phyloP scores from a whole-genome alignment of 2,888 invertebrate genomes.

The Carterocephalus palaemon region DNA sequence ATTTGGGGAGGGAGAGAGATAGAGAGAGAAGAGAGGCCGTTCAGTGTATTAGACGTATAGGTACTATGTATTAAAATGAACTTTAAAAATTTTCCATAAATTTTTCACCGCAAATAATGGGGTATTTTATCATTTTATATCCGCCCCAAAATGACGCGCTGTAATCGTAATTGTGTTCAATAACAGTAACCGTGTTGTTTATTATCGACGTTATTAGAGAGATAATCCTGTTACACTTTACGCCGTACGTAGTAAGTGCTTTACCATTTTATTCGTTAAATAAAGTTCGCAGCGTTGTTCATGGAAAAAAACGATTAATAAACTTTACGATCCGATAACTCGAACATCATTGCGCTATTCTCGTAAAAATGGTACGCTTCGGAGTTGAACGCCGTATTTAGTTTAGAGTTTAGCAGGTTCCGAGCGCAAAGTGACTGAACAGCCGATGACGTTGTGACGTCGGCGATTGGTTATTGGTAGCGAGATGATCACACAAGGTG shows the following conservation, averaged over 20 bases:
- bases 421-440: conserved; percentile 1
- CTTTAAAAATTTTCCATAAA: no score
- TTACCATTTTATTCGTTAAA: not conserved
- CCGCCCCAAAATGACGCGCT: not conserved
- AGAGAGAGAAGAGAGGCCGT: no score
- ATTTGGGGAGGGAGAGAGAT: no score
- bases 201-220: conserved; percentile 6
- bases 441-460: not conserved
- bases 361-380: no score
- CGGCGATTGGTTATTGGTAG: not conserved
- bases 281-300: not conserved
- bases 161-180: no score
- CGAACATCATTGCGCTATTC: not conserved
- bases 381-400: not conserved
- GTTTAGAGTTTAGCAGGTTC: conserved; percentile 2
- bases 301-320: conserved; percentile 14
- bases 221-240: conserved; percentile 14
- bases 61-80: no score
- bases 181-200: conserved; percentile 6
- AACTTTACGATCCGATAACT: conserved; percentile 2
- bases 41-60: no score
- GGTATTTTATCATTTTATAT: no score
- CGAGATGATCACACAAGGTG: not conserved
- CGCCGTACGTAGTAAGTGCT: no score
- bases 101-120: no score